Conservation (phyloP, 92 coral and sea anemone species). For the Heliopora coerulea region DNA sequence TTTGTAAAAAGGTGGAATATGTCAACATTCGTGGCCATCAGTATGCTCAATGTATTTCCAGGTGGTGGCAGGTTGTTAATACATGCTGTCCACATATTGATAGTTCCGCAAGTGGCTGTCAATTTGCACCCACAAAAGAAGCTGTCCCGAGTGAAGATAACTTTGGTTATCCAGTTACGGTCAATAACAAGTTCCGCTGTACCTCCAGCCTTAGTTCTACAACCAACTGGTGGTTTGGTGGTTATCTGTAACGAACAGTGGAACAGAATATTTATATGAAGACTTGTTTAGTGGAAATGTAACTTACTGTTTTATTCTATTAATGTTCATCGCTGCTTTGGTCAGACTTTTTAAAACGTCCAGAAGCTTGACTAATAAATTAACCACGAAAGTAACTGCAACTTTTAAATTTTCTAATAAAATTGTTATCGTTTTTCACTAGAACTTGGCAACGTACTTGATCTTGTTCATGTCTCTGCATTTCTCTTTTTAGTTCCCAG, state of each 20-base stretch:
- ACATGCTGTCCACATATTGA: not conserved
- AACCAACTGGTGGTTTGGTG: too few species aligned
- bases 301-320: too few species aligned
- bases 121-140: constrained; percentile 8
- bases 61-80: not conserved
- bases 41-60: constrained; percentile 6
- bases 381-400: too few species aligned
- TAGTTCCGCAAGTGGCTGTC: constrained; percentile 5
- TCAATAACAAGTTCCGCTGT: constrained; percentile 22
- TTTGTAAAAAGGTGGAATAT: constrained; percentile 58
- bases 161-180: not conserved
- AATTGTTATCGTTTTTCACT: constrained; percentile 44
- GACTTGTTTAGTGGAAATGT: too few species aligned
- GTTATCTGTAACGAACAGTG: too few species aligned
- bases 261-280: too few species aligned
- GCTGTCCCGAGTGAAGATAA: constrained; percentile 3
- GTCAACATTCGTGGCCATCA: constrained; percentile 28
- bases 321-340: too few species aligned
- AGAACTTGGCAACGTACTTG: constrained; percentile 44
- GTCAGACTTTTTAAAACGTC: too few species aligned
- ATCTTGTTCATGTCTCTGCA: too few species aligned
- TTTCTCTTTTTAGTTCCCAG: too few species aligned
- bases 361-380: too few species aligned
- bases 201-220: not conserved
- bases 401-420: constrained; percentile 29